Evolutionary conservation across 2,797 vertebrate species (phyloP).

Genomic region (Acanthornis magna): DNA sequence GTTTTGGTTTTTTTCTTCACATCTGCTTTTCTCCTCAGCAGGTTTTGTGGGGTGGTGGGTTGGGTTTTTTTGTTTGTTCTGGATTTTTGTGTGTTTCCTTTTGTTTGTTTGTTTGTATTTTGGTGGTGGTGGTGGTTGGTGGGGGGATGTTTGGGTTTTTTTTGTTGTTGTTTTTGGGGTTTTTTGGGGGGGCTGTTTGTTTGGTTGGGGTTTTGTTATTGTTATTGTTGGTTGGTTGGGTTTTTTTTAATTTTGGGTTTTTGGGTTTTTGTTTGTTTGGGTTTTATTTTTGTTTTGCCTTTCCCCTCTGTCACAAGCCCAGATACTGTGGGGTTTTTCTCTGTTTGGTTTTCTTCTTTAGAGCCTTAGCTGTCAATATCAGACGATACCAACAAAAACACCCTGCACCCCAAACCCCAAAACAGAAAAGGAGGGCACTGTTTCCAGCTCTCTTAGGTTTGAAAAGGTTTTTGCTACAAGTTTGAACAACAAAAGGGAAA

Average conservation of each 20-base stretch:
- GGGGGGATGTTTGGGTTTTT: no score
- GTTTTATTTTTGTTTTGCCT: background rate
- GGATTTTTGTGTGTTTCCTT: background rate
- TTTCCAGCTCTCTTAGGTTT: background rate
- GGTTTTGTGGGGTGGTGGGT: background rate
- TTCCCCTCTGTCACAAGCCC: background rate
- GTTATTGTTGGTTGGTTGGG: no score
- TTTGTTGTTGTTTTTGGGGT: no score
- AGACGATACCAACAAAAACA: background rate
- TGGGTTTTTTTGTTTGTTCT: background rate
- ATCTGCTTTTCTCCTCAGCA: background rate
- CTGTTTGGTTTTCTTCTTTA: background rate
- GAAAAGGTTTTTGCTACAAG: background rate
- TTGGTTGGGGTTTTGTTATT: no score
- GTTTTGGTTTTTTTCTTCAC: background rate
- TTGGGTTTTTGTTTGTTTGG: no score
- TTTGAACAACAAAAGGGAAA: background rate
- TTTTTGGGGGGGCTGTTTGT: no score
- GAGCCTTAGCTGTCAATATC: background rate
- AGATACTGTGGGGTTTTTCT: no score
- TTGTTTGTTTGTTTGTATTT: no score
- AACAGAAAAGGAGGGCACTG: background rate
- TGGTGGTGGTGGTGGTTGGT: no score
- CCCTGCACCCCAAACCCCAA: background rate
- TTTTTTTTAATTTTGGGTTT: no score